Conservation (phyloP, 2,888 invertebrate species). For the Phaonia tiefii region DNA sequence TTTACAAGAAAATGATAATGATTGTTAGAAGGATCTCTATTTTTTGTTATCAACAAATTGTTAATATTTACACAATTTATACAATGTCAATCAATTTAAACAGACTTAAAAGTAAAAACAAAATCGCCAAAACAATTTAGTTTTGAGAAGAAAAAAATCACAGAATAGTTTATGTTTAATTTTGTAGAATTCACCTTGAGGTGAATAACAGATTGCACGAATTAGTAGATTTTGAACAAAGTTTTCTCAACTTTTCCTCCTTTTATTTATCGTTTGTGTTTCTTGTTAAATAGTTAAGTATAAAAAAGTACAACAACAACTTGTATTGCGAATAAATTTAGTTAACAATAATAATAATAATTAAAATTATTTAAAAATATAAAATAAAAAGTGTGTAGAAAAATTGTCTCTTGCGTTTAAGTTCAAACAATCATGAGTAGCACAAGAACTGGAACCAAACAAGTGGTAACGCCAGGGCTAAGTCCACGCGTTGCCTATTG, state of each 20-base stretch:
- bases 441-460: slow-evolving; percentile 49
- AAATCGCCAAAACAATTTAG: slow-evolving; percentile 55
- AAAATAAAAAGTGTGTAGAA: slow-evolving; percentile 30
- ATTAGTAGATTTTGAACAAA: slow-evolving; percentile 49
- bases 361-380: slow-evolving; percentile 12
- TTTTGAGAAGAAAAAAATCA: slow-evolving; percentile 62
- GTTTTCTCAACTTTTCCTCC: slow-evolving; percentile 31
- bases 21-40: slow-evolving; percentile 26
- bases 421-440: slow-evolving; percentile 54
- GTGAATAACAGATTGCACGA: slow-evolving; percentile 32
- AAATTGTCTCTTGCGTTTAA: slow-evolving; percentile 50
- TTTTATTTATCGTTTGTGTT: slow-evolving; percentile 39
- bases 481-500: slow-evolving; percentile 37
- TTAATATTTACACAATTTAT: slow-evolving; percentile 34
- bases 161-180: slow-evolving; percentile 58
- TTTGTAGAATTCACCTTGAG: slow-evolving; percentile 56
- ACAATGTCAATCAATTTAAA: slow-evolving; percentile 29
- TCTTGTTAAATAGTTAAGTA: slow-evolving; percentile 7
- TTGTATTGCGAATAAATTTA: slow-evolving; percentile 33
- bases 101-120: slow-evolving; percentile 54
- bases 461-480: slow-evolving; percentile 34
- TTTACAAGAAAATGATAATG: slow-evolving; percentile 19
- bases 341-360: slow-evolving; percentile 16
- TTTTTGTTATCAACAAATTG: slow-evolving; percentile 6
- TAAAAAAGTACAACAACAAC: too few species aligned